These are phyloP conservation scores for Litoditis marina DNA, from an alignment of 2,888 invertebrate genomes.

Conservation along the genomic window DNA sequence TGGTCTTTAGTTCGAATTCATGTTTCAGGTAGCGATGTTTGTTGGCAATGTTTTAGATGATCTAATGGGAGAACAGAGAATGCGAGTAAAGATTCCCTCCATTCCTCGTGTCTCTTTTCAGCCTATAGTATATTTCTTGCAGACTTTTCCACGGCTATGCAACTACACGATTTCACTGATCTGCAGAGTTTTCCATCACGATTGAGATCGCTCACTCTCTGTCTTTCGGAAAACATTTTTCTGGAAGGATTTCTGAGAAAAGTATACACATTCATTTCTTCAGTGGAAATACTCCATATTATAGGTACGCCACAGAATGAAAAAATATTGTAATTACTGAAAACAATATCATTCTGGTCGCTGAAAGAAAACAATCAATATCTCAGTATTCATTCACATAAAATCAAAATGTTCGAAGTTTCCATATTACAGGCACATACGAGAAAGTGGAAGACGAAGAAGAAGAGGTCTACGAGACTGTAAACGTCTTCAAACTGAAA, in stretches of 20 bases:
- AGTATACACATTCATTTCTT: slow-evolving; percentile 98
- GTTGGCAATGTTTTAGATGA: too few species aligned
- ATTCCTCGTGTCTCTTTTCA: too few species aligned
- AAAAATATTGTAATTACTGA: background rate
- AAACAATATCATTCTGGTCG: background rate
- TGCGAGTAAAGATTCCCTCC: too few species aligned
- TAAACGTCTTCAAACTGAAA: slow-evolving; percentile 97
- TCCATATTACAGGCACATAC: slow-evolving; percentile 75
- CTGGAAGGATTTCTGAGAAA: slow-evolving; percentile 99
- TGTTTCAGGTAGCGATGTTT: too few species aligned
- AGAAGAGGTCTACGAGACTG: slow-evolving; percentile 97
- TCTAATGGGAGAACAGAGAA: too few species aligned
- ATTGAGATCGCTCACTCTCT: slow-evolving; percentile 88
- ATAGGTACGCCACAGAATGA: slow-evolving; percentile 71
- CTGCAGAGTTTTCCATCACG: slow-evolving; percentile 98
- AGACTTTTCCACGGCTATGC: slow-evolving; percentile 96
- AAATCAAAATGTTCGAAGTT: background rate
- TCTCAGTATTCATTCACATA: background rate
- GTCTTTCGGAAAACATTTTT: slow-evolving; percentile 94
- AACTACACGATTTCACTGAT: slow-evolving; percentile 97
- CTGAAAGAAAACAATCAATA: background rate
- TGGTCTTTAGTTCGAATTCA: too few species aligned
- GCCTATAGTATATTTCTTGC: too few species aligned
- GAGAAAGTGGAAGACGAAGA: slow-evolving; percentile 97
- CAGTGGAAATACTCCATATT: slow-evolving; percentile 90